phyloP scores from a whole-genome alignment of 2,113 vertebrate genomes.

The Polypterus senegalus region DNA sequence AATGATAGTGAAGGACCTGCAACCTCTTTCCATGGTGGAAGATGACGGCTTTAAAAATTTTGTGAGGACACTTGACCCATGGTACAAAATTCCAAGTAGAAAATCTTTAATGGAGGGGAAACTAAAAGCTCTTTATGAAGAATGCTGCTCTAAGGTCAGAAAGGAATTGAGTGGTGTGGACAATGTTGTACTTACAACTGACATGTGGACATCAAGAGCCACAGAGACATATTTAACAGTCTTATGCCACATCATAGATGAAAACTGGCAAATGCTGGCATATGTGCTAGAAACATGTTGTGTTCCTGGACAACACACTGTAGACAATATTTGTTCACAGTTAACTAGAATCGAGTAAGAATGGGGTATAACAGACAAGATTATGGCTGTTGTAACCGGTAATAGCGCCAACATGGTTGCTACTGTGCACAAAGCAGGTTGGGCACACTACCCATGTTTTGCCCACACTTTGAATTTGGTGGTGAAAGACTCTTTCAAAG shows the following conservation, averaged over 20 bases:
- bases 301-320: slow-evolving; percentile 21
- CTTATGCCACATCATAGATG: slow-evolving; percentile 10
- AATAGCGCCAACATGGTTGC: slow-evolving; percentile 22
- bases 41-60: slow-evolving; percentile 8
- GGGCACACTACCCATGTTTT: slow-evolving; percentile 24
- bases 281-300: slow-evolving; percentile 14
- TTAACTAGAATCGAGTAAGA: slow-evolving; percentile 16
- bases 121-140: slow-evolving; percentile 18
- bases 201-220: slow-evolving; percentile 1
- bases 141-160: slow-evolving; percentile 12
- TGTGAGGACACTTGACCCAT: slow-evolving; percentile 16
- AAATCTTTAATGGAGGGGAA: slow-evolving; percentile 14
- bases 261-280: slow-evolving; percentile 19
- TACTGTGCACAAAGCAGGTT: slow-evolving; percentile 18
- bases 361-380: slow-evolving; percentile 19
- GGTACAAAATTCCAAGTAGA: slow-evolving; percentile 16
- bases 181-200: slow-evolving; percentile 11
- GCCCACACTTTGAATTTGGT: slow-evolving; percentile 22
- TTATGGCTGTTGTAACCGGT: slow-evolving; percentile 20
- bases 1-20: slow-evolving; percentile 17
- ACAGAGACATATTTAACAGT: slow-evolving; percentile 11
- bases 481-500: slow-evolving; percentile 23
- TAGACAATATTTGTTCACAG: slow-evolving; percentile 16
- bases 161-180: slow-evolving; percentile 9
- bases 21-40: slow-evolving; percentile 14